phyloP scores from a whole-genome alignment of 2,888 invertebrate genomes.

The Unio delphinus region DNA sequence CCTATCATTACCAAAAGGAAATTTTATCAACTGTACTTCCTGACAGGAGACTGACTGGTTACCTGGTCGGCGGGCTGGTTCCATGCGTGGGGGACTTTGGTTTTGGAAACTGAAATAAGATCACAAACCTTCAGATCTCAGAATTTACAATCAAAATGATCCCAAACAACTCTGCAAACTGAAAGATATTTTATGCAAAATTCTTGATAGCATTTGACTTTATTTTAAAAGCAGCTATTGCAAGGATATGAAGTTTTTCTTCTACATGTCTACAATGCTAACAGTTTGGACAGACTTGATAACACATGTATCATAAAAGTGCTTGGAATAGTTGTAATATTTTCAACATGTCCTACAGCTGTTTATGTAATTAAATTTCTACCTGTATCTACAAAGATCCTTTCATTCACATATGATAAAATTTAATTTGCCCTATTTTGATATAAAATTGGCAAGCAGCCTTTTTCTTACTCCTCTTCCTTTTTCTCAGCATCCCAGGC shows the following conservation, averaged over 20 bases:
- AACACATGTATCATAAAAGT: too few relatives aligned
- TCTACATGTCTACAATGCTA: too few relatives aligned
- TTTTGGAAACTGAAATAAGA: conserved; percentile 34
- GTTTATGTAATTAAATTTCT: too few relatives aligned
- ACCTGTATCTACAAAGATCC: neutral
- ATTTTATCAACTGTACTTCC: neutral
- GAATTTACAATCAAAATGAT: neutral
- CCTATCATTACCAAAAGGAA: neutral
- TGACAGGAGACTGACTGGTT: conserved; percentile 4
- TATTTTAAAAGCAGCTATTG: too few relatives aligned
- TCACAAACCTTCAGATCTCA: conserved; percentile 4
- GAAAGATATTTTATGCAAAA: neutral
- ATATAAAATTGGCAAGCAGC: neutral
- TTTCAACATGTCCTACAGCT: too few relatives aligned
- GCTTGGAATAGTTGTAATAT: too few relatives aligned
- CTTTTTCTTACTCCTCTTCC: conserved; percentile 37
- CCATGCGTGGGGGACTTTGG: conserved; percentile 35
- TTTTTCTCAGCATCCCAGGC: conserved; percentile 68
- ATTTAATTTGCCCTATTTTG: neutral
- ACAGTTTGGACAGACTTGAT: too few relatives aligned
- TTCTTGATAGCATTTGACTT: too few relatives aligned
- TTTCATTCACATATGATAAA: neutral
- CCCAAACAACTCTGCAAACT: neutral
- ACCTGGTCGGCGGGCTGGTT: conserved; percentile 61
- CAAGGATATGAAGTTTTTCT: too few relatives aligned